Base-by-base conservation (phyloP, 2,797 vertebrate species). In the Typhlichthys subterraneus region DNA sequence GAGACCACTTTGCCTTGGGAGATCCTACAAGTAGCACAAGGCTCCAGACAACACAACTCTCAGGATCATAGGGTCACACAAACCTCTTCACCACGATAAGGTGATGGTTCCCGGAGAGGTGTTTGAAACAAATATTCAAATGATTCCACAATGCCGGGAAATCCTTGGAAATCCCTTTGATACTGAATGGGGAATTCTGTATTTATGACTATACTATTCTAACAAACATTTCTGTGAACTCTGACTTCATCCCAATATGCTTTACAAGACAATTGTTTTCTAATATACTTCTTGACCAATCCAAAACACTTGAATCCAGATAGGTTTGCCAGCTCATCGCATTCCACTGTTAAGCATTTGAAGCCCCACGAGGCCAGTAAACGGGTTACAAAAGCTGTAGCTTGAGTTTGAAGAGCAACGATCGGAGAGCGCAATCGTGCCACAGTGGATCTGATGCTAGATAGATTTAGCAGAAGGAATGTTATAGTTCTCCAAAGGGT, bases 391-490 rank as follows among this genome's bases (percentile, higher is more conserved):
- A 13, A 12, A 1, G 10, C 45, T 61, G 65, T 15, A 63, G 45
- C 10, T 54, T 23, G 4, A 45, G 12, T 38, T 23, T 14, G 10
- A 54, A 54, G 63, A 55, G 9, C 45, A 3, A 45, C 9, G 19
- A 53, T 69, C 61, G 50, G 47, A 57, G n/a, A 57, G 5, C 49
- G 19, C 48, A 63, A 59, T 73, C 67, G 57, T 59, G 65, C 38
- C 38, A 61, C 73, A 77, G 42, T 73, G 14, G 12, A 75, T 77
- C 19, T 45, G 71, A 77, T 67, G 78, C 65, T 60, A 66, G 67
- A 80, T 70, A 75, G 70, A 77, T 80, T 86, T 46, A 66, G 68
- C n/a, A 14, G 45, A 64, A 72, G 72, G 66, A 81, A 83, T 78
- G 67, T 61, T 59, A 17, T 42, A 70, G 73, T 79, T 77, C 77